Conservation (phyloP, 2,888 invertebrate species). For the Phoronis australis region DNA sequence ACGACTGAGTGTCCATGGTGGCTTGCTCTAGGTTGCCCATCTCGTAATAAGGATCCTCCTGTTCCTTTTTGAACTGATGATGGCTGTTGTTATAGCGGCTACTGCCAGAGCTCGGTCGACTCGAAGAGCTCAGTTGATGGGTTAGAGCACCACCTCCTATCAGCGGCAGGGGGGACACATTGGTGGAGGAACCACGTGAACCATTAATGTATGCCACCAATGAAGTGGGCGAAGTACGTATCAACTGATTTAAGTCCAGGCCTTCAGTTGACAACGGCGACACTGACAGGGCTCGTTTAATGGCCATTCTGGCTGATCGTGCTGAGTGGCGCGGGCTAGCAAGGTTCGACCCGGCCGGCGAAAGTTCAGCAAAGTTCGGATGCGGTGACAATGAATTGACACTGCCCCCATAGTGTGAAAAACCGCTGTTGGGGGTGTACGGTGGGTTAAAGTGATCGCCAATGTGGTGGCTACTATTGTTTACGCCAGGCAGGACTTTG, state of each 20-base stretch:
- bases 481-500: constrained; percentile 29
- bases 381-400: constrained; percentile 37
- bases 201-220: constrained; percentile 39
- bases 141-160: constrained; percentile 39
- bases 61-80: background rate
- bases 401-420: constrained; percentile 27
- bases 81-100: constrained; percentile 16
- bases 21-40: constrained; percentile 2
- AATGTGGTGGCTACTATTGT: constrained; percentile 8
- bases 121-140: constrained; percentile 39
- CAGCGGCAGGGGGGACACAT: constrained; percentile 32
- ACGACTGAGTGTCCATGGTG: constrained; percentile 12
- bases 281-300: constrained; percentile 43
- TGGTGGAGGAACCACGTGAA: constrained; percentile 35
- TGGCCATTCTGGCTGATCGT: constrained; percentile 27
- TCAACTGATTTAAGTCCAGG: constrained; percentile 51
- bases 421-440: constrained; percentile 24
- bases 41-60: background rate
- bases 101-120: constrained; percentile 38
- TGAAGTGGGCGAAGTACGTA: constrained; percentile 53
- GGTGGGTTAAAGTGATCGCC: constrained; percentile 13
- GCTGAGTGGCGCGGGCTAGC: constrained; percentile 46
- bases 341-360: constrained; percentile 34
- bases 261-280: constrained; percentile 44
- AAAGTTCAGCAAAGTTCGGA: constrained; percentile 29